A percentile compares a stretch with the other conserved stretches of the same genome.
These are phyloP conservation scores for Eugnorisma glareosa DNA, from an alignment of 2,888 invertebrate species.

Conservation along the genomic window DNA sequence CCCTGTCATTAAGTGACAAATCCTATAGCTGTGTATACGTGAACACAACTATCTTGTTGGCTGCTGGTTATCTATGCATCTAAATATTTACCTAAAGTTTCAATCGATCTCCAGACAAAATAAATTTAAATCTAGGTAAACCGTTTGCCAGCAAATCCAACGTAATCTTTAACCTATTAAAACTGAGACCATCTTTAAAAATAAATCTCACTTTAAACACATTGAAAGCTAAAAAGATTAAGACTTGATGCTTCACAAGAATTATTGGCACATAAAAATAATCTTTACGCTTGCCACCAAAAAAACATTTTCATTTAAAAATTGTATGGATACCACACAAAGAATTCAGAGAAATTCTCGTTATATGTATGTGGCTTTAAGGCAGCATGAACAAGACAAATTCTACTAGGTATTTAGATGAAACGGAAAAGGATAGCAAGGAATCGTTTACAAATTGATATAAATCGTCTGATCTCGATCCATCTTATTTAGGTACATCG, in stretches of 20 bases:
- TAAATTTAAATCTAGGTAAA: neutral
- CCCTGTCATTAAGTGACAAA: neutral
- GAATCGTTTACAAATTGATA: slow-evolving; percentile 87
- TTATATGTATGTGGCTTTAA: slow-evolving; percentile 34
- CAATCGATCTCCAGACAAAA: neutral
- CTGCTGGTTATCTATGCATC: neutral
- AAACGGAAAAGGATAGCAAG: slow-evolving; percentile 79
- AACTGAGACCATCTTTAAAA: slow-evolving; percentile 7
- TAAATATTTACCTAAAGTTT: neutral
- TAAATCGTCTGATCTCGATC: slow-evolving; percentile 86
- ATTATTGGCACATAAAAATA: slow-evolving; percentile 39
- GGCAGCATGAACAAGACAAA: slow-evolving; percentile 59
- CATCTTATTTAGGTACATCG: slow-evolving; percentile 86
- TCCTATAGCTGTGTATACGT: neutral
- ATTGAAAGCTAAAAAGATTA: slow-evolving; percentile 34
- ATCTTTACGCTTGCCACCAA: slow-evolving; percentile 24
- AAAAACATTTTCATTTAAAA: slow-evolving; percentile 16
- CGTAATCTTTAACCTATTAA: slow-evolving; percentile 15
- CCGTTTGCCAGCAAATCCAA: neutral
- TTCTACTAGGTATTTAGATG: slow-evolving; percentile 80
- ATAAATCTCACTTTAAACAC: slow-evolving; percentile 30
- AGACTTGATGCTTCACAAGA: slow-evolving; percentile 25
- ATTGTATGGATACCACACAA: slow-evolving; percentile 24
- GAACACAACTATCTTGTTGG: neutral
- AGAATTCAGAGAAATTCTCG: slow-evolving; percentile 26